Base-by-base conservation (phyloP, 2,797 vertebrate genomes). In the Coregonus suidteri region DNA sequence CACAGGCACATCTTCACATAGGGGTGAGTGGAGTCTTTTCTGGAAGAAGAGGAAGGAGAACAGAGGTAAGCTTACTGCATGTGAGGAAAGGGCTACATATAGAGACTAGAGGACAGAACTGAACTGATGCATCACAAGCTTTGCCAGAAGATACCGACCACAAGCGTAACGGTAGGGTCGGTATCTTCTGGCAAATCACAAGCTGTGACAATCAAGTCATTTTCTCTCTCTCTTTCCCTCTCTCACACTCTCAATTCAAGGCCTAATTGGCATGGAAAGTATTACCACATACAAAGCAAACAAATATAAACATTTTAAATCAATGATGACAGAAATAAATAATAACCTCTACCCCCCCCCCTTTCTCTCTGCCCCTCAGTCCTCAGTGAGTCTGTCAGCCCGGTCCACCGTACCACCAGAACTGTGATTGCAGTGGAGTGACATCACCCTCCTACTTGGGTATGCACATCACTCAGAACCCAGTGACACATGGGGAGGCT, bases 361-460 rank as follows among this genome's bases (percentile, higher is more conserved):
- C 30, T 3, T 16, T 14, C 6, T 18, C 66, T 34, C 65, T 35
- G 14, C 2, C 56, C 15, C 56, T 6, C 56, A 6, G 30, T 37
- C 34, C 4, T 35, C 31, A 15, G n/a, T 56, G 74, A 65, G 62
- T 70, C 77, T 79, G 31, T 56, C 18, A 77, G 74, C 76, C 16
- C 11, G 11, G 9, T 37, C 51, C 25, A n/a, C 75, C 77, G 56
- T 53, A 85, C 69, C 79, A 51, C 66, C 3, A 76, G 59, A 64
- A 11, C 20, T 25, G 9, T 25, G 59, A 89, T 86, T 90, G 76
- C 86, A 73, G 74, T 81, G 68, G 77, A 81, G 78, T 87, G 82
- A 79, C 84, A 83, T 89, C 88, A 77, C 20, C 84, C 79, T 70
- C 72, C 69, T 76, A 82, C 80, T 86, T 79, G 77, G 67, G 69